Base-by-base conservation (phyloP, 2,888 invertebrate genomes). In the Diplazon laetatorius region DNA sequence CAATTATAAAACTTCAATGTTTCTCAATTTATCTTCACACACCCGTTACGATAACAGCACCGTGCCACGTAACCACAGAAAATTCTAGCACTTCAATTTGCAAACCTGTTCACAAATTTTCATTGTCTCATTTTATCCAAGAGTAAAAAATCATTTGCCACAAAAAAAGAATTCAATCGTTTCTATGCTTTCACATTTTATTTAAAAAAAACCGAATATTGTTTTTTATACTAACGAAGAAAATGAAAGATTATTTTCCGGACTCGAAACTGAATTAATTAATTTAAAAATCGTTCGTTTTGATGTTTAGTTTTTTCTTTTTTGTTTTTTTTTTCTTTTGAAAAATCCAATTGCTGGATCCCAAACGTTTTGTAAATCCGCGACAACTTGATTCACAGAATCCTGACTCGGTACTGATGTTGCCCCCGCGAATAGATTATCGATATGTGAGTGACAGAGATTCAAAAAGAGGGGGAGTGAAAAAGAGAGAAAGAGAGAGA, bases 391-490 rank as follows among this genome's bases (percentile, higher is more conserved):
- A 44, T 75, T 44, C 69, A 37, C 59, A 62, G 76, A 77, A 76
- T 57, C 66, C 75, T 66, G 39, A 78, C 60, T 68, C 71, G 62
- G 46, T 50, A 78, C 66, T 78, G 78, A 25, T 78, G 75, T 75
- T 62, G 44, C 55, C 48, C n/a, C 9, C 18, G 39, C 20, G 44
- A 68, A 68, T 72, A 37, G 62, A 44, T 50, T 42, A 22, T 14
- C 20, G 69, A 73, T 69, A 70, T 42, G 55, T 44, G n/a, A 39
- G 59, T 59, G 52, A 62, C 18, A 18, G 39, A 60, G 30, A 66
- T 30, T 46, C 57, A 22, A 60, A 30, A 6, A 30, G 30, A 6
- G n/a, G n/a, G n/a, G n/a, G 30, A 30, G 30, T 5, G 6, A 5
- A 30, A 30, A 10, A 37, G n/a, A 35, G 46, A 62, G 60, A 74